A percentile compares a stretch with the other conserved stretches of the same genome.
Conservation (phyloP, 2,113 vertebrate genomes). For the human (Homo sapiens) region GRCh38 chr13:101779001-101779500, state of each 20-base stretch:
- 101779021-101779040: not conserved
- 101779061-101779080: not conserved
- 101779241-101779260: not conserved
- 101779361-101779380: slow-evolving; percentile 11
- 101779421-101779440: not conserved
- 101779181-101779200: not conserved
- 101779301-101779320: not conserved
- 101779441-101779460: not conserved
- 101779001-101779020: no score
- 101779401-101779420: not conserved
- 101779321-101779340: not conserved
- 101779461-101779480: not conserved
- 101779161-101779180: not conserved
- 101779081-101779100: not conserved
- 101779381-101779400: not conserved
- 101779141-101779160: not conserved
- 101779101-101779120: not conserved
- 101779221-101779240: not conserved
- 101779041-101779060: not conserved
- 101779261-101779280: not conserved
- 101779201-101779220: not conserved
- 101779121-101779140: not conserved
- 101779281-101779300: not conserved
- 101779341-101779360: not conserved
- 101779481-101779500: not conserved